A percentile compares a stretch with the other conserved stretches of the same genome.
Evolutionary conservation across 2,888 invertebrate genomes (phyloP).

Genomic region (Empis livida): DNA sequence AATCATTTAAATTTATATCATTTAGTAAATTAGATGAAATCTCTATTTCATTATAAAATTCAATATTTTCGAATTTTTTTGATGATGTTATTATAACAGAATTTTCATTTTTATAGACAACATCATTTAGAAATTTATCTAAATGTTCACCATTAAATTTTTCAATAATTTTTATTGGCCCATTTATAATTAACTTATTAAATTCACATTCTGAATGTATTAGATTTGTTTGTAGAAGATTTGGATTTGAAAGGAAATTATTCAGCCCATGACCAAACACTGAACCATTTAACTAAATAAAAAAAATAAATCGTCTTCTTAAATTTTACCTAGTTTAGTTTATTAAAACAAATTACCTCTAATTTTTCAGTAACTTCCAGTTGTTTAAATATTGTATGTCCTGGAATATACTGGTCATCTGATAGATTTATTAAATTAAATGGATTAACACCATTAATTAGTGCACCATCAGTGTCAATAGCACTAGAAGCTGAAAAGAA

Average conservation of each 20-base stretch:
- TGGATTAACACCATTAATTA: constrained; percentile 37
- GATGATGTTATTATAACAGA: constrained; percentile 31
- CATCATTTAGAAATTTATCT: constrained; percentile 33
- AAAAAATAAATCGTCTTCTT: no score
- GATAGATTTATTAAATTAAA: constrained; percentile 37
- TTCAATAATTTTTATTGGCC: constrained; percentile 37
- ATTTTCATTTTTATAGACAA: constrained; percentile 35
- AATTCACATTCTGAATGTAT: constrained; percentile 38
- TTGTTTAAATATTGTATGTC: constrained; percentile 39
- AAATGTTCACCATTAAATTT: constrained; percentile 33
- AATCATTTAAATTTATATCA: constrained; percentile 33
- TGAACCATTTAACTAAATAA: constrained; percentile 38
- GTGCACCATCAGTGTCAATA: constrained; percentile 28
- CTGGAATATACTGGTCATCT: constrained; percentile 32
- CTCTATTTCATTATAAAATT: constrained; percentile 29
- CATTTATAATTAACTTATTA: constrained; percentile 37
- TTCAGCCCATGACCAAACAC: constrained; percentile 34
- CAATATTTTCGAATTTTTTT: constrained; percentile 38
- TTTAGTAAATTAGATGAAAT: constrained; percentile 36
- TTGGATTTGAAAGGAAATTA: constrained; percentile 37
- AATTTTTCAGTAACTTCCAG: constrained; percentile 39
- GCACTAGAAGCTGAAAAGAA: constrained; percentile 20
- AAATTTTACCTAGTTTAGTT: no score
- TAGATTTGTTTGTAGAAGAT: constrained; percentile 32
- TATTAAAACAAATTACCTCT: constrained; percentile 26